Evolutionary conservation across 1,140 invertebrate genomes (phyloP).

Genomic region (Geopemphigus sp.): DNA sequence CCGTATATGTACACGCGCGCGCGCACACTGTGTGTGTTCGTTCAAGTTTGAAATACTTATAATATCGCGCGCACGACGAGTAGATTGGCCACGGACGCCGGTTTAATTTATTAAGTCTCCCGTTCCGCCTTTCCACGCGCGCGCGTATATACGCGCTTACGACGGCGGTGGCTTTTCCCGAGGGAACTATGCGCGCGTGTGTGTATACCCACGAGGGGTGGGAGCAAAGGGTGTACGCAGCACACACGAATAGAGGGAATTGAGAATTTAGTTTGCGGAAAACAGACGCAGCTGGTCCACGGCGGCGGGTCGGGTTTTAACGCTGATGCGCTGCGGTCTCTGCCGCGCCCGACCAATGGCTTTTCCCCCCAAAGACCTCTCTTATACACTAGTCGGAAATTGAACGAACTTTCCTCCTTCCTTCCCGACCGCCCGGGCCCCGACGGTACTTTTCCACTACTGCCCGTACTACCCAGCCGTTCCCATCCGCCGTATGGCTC

Average conservation of each 20-base stretch:
- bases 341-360: slow-evolving; percentile 4
- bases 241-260: no score
- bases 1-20: no score
- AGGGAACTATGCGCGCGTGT: not conserved
- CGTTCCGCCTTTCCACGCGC: not conserved
- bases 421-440: not conserved
- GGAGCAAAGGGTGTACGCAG: no score
- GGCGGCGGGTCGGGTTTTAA: slow-evolving; percentile 20
- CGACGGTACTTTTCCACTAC: no score
- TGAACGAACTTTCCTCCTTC: not conserved
- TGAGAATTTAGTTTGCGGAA: not conserved
- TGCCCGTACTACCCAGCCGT: no score
- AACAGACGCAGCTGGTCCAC: not conserved
- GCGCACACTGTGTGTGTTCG: no score
- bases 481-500: no score
- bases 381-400: slow-evolving; percentile 3
- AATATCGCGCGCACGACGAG: not conserved
- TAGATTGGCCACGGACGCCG: not conserved
- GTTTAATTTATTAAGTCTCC: not conserved
- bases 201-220: not conserved
- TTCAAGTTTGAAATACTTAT: not conserved
- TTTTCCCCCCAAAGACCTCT: no score
- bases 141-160: not conserved
- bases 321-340: slow-evolving; percentile 10
- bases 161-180: not conserved